Conservation (phyloP, 1,140 invertebrate genomes). For the Diploscapter pachys region DNA sequence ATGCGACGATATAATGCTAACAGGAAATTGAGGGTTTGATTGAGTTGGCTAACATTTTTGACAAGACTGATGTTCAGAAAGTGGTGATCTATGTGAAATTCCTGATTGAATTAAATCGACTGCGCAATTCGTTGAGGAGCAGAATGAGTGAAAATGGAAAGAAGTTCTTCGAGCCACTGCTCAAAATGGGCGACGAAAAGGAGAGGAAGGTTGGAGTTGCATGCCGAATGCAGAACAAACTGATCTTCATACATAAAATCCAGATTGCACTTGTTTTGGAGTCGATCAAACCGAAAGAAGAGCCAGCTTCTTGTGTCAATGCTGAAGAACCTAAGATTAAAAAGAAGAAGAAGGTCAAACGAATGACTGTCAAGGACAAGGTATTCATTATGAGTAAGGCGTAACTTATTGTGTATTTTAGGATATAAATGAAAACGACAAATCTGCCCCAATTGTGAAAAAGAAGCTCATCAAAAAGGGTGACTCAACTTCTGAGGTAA, state of each 20-base stretch:
- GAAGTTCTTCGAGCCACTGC: constrained; percentile 27
- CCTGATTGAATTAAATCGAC: constrained; percentile 26
- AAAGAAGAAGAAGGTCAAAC: constrained; percentile 17
- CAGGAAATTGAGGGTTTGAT: constrained; percentile 52
- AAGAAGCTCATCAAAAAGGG: background rate
- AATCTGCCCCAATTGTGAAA: background rate
- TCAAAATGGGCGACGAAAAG: constrained; percentile 32
- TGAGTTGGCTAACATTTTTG: background rate
- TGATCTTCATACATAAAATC: constrained; percentile 3
- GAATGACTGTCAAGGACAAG: background rate
- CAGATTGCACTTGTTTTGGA: no score
- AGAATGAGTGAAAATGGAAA: constrained; percentile 26
- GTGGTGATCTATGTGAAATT: constrained; percentile 33
- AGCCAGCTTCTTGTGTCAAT: no score
- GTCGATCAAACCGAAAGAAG: no score
- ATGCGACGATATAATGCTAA: constrained; percentile 48
- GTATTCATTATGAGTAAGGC: no score
- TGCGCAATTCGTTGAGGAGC: constrained; percentile 18
- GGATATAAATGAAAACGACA: no score
- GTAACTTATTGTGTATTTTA: no score
- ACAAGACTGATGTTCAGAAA: constrained; percentile 12
- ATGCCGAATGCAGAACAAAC: background rate
- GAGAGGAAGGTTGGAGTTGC: constrained; percentile 23
- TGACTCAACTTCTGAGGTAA: background rate
- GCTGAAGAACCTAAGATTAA: constrained; percentile 3